These are phyloP conservation scores for Perognathus longimembris DNA, from an alignment of 2,113 vertebrate genomes.

Conservation along the genomic window DNA sequence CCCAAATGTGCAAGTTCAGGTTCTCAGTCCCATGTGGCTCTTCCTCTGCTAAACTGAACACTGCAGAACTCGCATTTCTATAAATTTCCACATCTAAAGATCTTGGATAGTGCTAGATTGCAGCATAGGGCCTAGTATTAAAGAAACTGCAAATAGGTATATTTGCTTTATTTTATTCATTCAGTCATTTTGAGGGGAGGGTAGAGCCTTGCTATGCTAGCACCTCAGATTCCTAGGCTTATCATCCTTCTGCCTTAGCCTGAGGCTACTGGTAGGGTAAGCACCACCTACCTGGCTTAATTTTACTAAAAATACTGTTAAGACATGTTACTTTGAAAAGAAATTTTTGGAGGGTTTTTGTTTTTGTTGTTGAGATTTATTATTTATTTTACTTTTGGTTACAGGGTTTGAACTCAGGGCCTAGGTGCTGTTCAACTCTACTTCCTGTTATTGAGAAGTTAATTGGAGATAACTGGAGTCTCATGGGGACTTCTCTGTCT, in stretches of 20 bases:
- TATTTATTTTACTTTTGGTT: too few relatives aligned
- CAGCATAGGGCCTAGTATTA: neutral
- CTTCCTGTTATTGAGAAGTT: too few relatives aligned
- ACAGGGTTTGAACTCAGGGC: too few relatives aligned
- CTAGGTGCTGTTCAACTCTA: too few relatives aligned
- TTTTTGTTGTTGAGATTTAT: neutral
- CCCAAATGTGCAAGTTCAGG: too few relatives aligned
- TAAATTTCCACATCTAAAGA: neutral
- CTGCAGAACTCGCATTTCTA: neutral
- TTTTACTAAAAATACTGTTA: neutral
- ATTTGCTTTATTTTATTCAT: constrained; percentile 12
- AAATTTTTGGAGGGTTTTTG: constrained; percentile 39
- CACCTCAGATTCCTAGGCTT: neutral
- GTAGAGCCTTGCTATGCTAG: neutral
- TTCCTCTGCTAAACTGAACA: too few relatives aligned
- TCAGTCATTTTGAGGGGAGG: neutral
- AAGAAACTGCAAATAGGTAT: neutral
- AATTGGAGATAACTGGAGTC: too few relatives aligned
- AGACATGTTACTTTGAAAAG: constrained; percentile 13
- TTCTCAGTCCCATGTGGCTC: too few relatives aligned
- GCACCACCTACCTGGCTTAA: neutral
- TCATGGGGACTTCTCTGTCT: too few relatives aligned
- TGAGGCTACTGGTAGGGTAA: neutral
- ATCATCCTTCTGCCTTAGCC: neutral
- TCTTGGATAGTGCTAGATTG: neutral